Evolutionary conservation across 2,113 vertebrate genomes (phyloP).

Genomic region (Sisor rabdophorus): DNA sequence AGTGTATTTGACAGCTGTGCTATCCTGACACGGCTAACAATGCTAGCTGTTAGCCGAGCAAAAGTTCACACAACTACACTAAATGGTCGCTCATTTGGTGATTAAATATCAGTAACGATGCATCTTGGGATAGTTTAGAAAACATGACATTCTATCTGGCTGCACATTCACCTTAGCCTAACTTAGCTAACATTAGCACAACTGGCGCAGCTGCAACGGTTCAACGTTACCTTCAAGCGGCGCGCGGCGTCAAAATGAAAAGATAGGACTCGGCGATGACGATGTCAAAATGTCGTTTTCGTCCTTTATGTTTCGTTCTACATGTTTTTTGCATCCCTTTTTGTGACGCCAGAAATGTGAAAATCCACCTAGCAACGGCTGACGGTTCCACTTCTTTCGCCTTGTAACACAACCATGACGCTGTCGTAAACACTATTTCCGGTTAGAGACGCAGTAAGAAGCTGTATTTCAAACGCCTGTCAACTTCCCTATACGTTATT

Average conservation of each 20-base stretch:
- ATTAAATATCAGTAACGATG: too few species aligned
- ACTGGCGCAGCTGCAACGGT: not conserved
- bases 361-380: slow-evolving; percentile 1
- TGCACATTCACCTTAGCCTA: not conserved
- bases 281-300: not conserved
- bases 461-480: not conserved
- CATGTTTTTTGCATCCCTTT: not conserved
- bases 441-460: slow-evolving; percentile 25
- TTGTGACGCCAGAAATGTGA: not conserved
- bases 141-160: not conserved
- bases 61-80: not conserved
- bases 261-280: not conserved
- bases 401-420: slow-evolving; percentile 20
- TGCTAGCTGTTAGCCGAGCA: not conserved
- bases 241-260: not conserved
- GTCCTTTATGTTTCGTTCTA: not conserved
- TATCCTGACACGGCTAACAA: not conserved
- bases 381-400: not conserved
- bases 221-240: not conserved
- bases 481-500: not conserved
- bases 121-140: not conserved
- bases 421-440: slow-evolving; percentile 42
- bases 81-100: rapidly evolving
- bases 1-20: slow-evolving; percentile 9
- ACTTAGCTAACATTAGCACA: not conserved